Evolutionary conservation across 2,888 invertebrate genomes (phyloP).

Genomic region (Incurvaria masculella): DNA sequence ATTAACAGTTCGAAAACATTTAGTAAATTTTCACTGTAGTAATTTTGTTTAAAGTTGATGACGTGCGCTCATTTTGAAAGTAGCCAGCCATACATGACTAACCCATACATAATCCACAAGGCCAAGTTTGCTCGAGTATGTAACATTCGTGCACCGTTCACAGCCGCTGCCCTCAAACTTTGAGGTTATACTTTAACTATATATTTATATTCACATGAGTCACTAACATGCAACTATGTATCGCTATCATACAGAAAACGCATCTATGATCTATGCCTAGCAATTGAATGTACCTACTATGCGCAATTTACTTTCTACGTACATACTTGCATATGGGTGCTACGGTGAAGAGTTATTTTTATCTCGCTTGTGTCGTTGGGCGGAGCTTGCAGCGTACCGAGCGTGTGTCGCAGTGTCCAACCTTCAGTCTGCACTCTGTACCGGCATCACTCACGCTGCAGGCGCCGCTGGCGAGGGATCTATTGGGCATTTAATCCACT

Average conservation of each 20-base stretch:
- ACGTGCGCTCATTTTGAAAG: slow-evolving; percentile 44
- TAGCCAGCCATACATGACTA: slow-evolving; percentile 52
- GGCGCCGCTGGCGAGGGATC: slow-evolving; percentile 45
- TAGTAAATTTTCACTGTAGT: background rate
- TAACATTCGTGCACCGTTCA: slow-evolving; percentile 51
- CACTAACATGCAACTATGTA: slow-evolving; percentile 59
- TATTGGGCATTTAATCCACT: slow-evolving; percentile 59
- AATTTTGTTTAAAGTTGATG: slow-evolving; percentile 43
- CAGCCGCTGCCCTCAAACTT: slow-evolving; percentile 52
- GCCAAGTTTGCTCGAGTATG: slow-evolving; percentile 53
- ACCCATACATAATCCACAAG: slow-evolving; percentile 53
- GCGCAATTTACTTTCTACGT: slow-evolving; percentile 42
- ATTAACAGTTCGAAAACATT: slow-evolving; percentile 21
- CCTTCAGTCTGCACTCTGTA: slow-evolving; percentile 12
- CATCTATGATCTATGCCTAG: slow-evolving; percentile 40
- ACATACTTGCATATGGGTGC: slow-evolving; percentile 58
- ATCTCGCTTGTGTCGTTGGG: slow-evolving; percentile 51
- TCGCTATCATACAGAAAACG: slow-evolving; percentile 25
- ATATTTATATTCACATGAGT: slow-evolving; percentile 55
- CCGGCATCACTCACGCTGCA: slow-evolving; percentile 21
- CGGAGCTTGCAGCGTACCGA: slow-evolving; percentile 30
- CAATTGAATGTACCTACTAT: slow-evolving; percentile 24
- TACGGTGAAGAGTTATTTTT: slow-evolving; percentile 54
- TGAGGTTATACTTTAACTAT: slow-evolving; percentile 52
- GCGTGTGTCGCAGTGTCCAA: too few species aligned